Evolutionary conservation across 2,888 invertebrate species (phyloP).

Genomic region (Gortyna flavago): DNA sequence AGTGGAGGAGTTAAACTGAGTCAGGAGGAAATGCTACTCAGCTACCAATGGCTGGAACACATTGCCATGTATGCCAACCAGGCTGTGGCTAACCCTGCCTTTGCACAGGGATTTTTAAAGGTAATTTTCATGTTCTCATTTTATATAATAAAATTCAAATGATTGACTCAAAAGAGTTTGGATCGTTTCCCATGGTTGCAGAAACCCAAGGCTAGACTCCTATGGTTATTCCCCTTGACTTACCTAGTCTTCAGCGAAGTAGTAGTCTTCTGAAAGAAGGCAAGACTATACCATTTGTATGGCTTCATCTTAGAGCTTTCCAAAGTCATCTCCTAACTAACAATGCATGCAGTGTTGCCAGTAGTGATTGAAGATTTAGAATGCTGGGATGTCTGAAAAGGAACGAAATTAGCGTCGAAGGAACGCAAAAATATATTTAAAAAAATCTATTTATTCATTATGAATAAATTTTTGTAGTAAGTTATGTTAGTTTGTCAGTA

Average conservation of each 20-base stretch:
- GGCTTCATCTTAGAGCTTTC: not conserved
- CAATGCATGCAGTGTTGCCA: too few relatives aligned
- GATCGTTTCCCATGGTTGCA: not conserved
- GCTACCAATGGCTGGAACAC: slow-evolving; percentile 93
- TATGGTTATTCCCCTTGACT: not conserved
- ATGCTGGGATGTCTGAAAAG: too few relatives aligned
- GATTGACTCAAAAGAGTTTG: not conserved
- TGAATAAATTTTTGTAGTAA: too few relatives aligned
- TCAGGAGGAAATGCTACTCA: slow-evolving; percentile 82
- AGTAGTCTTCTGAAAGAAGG: not conserved
- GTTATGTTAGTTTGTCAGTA: too few relatives aligned
- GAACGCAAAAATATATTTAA: too few relatives aligned
- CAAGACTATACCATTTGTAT: not conserved
- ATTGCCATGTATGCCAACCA: slow-evolving; percentile 89
- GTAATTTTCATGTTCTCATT: slow-evolving; percentile 72
- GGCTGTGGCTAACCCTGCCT: slow-evolving; percentile 81
- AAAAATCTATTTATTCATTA: too few relatives aligned
- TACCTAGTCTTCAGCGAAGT: not conserved
- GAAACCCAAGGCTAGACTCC: not conserved
- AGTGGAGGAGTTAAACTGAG: slow-evolving; percentile 82
- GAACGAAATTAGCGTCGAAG: too few relatives aligned
- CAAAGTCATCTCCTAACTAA: not conserved
- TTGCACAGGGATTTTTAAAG: slow-evolving; percentile 87
- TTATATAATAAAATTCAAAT: not conserved
- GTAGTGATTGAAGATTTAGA: too few relatives aligned